Percentiles rank a stretch among this genome's conserved stretches.
These are phyloP conservation scores for Megalurothrips usitatus DNA, from an alignment of 2,888 invertebrate species.

Conservation along the genomic window DNA sequence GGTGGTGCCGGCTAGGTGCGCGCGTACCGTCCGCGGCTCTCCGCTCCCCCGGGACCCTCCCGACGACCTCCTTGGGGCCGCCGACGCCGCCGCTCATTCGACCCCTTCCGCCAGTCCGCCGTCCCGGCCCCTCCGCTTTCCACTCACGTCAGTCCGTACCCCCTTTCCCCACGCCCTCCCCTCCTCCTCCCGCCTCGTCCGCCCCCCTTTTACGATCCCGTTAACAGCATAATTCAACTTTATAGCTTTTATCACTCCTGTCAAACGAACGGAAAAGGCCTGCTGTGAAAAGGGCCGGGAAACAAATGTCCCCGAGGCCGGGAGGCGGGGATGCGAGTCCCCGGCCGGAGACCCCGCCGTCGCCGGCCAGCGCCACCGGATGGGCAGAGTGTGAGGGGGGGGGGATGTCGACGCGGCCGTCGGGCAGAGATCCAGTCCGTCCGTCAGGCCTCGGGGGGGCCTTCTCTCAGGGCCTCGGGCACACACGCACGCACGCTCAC, in stretches of 20 bases:
- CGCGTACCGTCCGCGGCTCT: no score
- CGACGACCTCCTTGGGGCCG: no score
- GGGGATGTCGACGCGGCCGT: no score
- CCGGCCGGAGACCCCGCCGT: background rate
- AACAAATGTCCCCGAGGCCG: slow-evolving; percentile 6
- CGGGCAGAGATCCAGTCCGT: no score
- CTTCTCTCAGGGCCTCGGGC: background rate
- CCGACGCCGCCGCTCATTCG: background rate
- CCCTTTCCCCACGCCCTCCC: background rate
- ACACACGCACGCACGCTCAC: background rate
- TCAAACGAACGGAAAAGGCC: slow-evolving; percentile 17
- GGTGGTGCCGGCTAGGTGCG: no score
- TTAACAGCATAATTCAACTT: slow-evolving; percentile 23
- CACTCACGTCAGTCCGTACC: background rate
- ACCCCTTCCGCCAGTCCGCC: background rate
- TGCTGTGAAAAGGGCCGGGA: background rate
- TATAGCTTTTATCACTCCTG: slow-evolving; percentile 23
- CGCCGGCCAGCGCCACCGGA: background rate
- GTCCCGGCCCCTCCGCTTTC: background rate
- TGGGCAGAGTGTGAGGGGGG: no score
- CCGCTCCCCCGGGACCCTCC: no score
- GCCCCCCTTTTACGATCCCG: slow-evolving; percentile 7
- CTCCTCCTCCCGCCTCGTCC: background rate
- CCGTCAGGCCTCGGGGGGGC: background rate
- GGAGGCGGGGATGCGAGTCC: background rate